phyloP scores from a whole-genome alignment of 1,140 invertebrate species.

The Monomorium pharaonis region DNA sequence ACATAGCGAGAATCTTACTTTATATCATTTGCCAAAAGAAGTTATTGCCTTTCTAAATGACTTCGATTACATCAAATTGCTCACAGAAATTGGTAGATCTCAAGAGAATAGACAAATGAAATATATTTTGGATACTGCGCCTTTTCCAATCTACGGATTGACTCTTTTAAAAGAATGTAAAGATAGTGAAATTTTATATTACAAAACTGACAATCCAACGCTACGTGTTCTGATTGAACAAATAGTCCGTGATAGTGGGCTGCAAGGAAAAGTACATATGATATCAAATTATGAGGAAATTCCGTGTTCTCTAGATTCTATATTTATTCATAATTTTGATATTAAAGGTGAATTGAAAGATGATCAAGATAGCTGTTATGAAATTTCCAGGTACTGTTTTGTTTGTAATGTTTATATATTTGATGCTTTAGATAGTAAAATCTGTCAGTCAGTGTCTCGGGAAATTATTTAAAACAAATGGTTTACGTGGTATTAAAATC shows the following conservation, averaged over 20 bases:
- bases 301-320: conserved; percentile 65
- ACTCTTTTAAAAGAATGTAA: conserved; percentile 72
- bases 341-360: conserved; percentile 78
- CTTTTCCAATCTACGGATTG: conserved; percentile 81
- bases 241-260: conserved; percentile 68
- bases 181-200: conserved; percentile 73
- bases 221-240: conserved; percentile 71
- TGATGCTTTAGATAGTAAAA: conserved; percentile 21
- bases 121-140: conserved; percentile 79
- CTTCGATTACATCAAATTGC: conserved; percentile 78
- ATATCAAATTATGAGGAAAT: conserved; percentile 69
- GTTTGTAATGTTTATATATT: conserved; percentile 24
- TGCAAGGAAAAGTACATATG: conserved; percentile 66
- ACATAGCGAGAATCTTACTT: conserved; percentile 58
- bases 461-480: conserved; percentile 72
- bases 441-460: conserved; percentile 56
- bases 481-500: conserved; percentile 61
- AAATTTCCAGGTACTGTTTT: conserved; percentile 70
- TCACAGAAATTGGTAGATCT: conserved; percentile 67
- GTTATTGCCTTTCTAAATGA: conserved; percentile 87
- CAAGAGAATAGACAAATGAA: conserved; percentile 65
- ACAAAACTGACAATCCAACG: conserved; percentile 67
- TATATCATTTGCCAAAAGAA: conserved; percentile 80
- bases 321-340: conserved; percentile 78
- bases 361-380: conserved; percentile 67